Percentiles rank a stretch among this genome's conserved stretches.
phyloP scores from a whole-genome alignment of 1,140 invertebrate species.

The Chlorops oryzae region DNA sequence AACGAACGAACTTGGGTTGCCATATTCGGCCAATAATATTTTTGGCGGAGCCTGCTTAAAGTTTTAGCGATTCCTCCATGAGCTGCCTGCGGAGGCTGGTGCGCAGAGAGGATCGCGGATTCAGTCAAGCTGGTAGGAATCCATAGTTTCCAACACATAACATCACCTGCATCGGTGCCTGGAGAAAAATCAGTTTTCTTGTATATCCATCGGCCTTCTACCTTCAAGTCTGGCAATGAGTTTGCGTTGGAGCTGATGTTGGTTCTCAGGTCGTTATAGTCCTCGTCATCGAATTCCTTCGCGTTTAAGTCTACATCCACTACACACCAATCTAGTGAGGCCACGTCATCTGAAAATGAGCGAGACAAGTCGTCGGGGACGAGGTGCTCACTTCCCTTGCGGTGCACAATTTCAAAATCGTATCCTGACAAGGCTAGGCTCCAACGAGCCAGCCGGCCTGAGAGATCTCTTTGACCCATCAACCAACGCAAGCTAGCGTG shows the following conservation, averaged over 20 bases:
- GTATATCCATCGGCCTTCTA: not conserved
- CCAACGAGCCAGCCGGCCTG: conserved; percentile 32
- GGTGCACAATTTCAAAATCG: conserved; percentile 31
- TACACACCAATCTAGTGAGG: not conserved
- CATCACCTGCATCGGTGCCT: not conserved
- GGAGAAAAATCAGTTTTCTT: not conserved
- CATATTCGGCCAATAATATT: no score
- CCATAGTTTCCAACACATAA: conserved; percentile 4
- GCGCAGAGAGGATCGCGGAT: not conserved
- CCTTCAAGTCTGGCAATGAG: not conserved
- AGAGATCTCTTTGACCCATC: conserved; percentile 17
- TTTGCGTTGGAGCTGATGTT: no score
- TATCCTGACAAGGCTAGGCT: conserved; percentile 19
- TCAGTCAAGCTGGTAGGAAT: not conserved
- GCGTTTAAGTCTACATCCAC: not conserved
- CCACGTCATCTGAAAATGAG: not conserved
- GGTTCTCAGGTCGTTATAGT: not conserved
- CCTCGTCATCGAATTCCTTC: not conserved
- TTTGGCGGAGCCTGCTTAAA: no score
- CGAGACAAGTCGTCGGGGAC: conserved; percentile 13
- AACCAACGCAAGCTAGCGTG: conserved; percentile 22
- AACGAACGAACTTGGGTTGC: no score
- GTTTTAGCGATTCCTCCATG: conserved; percentile 7
- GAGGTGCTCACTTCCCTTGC: conserved; percentile 23
- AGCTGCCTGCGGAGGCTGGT: not conserved